Evolutionary conservation across 2,888 invertebrate genomes (phyloP), one percentile per base, ranked within the genome.

Genomic region (Nebria salina): DNA sequence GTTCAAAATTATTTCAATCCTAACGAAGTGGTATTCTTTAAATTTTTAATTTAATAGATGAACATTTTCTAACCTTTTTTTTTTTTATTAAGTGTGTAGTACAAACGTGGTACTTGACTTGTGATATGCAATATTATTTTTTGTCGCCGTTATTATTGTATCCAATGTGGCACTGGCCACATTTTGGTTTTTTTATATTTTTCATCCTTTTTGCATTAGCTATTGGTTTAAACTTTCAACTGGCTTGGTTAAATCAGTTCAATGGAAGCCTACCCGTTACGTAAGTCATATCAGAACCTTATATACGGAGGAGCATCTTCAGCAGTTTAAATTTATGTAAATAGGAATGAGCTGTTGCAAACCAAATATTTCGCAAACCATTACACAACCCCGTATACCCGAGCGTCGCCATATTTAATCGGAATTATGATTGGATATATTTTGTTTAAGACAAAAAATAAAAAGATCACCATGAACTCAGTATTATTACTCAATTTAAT

Each of bases 21-120:
- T 15, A 85, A 84, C 72, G 83, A 86, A 66, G 72, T 85, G 81
- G 88, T 88, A 84, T 9, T 13, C 6, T 26, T 70, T 54, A 54
- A 8, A 1, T 54, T 54, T 54, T 54, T 54, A 54, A 0, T 26
- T 2, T 5, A 20, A 1, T 70, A 0, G 34, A 7, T 25, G 25
- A 5, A 70, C 11, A 73, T 41, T 43, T 6, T 43, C 20, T 34
- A 34, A 34, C 34, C 1, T 20, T 70, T 26, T 65, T 65, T 65
- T 54, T 54, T 64, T 34, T 76, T 85, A 34, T 34, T 81, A 73
- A 87, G 88, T 90, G 90, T 83, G 84, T 90, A 83, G 84, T 87
- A 76, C 90, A 89, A 83, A 87, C 89, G 3, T 91, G 91, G 90
- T 90, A 90, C 83, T 84, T 90, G 20, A 87, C 88, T 2, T 88